Evolutionary conservation across 2,113 vertebrate genomes (phyloP).

Genomic region (Corythoichthys intestinalis): DNA sequence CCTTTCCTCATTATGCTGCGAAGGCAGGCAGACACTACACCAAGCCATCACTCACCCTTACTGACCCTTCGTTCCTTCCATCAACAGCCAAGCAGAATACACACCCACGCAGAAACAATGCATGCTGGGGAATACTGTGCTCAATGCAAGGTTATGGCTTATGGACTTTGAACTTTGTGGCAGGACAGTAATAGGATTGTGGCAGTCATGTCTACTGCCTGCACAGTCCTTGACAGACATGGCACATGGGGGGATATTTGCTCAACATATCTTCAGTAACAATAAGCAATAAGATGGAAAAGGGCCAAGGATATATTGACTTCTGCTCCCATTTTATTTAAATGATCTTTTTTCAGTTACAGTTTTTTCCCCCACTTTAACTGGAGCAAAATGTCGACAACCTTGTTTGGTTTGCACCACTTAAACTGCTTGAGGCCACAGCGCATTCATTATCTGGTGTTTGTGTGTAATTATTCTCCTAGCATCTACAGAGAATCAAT

Average conservation of each 20-base stretch:
- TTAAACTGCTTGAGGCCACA: background rate
- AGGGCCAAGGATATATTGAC: background rate
- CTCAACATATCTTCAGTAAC: background rate
- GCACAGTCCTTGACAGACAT: conserved; percentile 16
- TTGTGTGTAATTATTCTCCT: background rate
- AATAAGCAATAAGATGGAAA: background rate
- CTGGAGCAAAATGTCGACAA: background rate
- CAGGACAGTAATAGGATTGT: conserved; percentile 45
- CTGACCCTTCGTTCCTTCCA: conserved; percentile 41
- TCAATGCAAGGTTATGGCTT: conserved; percentile 46
- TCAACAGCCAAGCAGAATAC: conserved; percentile 39
- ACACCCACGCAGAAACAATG: conserved; percentile 36
- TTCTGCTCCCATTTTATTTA: background rate
- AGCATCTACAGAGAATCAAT: background rate
- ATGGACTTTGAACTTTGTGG: conserved; percentile 48
- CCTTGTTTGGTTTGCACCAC: background rate
- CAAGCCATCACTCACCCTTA: conserved; percentile 41
- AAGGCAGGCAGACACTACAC: conserved; percentile 39
- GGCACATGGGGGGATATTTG: background rate
- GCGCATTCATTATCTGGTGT: background rate
- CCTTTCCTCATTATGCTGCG: conserved; percentile 39
- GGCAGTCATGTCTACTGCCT: conserved; percentile 45
- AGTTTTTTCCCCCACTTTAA: background rate
- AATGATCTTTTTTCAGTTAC: background rate
- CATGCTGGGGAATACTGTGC: conserved; percentile 21